Evolutionary conservation across 2,888 invertebrate species (phyloP).

Genomic region (Seira musarum): DNA sequence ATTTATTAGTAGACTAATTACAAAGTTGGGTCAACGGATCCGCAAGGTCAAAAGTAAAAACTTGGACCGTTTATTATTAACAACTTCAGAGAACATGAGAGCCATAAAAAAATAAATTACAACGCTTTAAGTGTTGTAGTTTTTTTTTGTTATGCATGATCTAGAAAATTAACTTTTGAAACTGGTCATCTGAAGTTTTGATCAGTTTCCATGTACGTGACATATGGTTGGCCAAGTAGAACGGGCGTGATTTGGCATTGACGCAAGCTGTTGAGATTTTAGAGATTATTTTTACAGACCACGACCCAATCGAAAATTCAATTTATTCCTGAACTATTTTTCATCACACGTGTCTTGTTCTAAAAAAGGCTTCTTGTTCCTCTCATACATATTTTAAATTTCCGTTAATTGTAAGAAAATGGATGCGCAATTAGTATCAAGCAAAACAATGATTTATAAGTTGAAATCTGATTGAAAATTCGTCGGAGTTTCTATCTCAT

Average conservation of each 20-base stretch:
- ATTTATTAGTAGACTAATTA: background rate
- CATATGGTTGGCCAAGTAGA: background rate
- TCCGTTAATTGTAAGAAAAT: no score
- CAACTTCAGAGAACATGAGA: background rate
- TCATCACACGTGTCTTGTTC: background rate
- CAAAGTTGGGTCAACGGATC: background rate
- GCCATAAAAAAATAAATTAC: background rate
- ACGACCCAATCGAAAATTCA: background rate
- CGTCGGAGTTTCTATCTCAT: background rate
- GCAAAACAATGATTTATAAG: background rate
- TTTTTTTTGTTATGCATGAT: background rate
- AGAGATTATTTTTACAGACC: background rate
- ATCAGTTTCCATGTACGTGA: background rate
- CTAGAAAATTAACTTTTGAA: background rate
- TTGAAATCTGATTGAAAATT: background rate
- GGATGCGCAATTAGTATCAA: background rate
- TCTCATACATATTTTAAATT: no score
- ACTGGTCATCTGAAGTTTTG: background rate
- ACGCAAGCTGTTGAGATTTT: background rate
- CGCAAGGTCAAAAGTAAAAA: background rate
- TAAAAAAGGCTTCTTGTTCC: background rate
- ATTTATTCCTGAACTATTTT: background rate
- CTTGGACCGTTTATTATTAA: background rate
- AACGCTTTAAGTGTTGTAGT: background rate
- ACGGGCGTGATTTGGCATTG: background rate